Percentiles rank a stretch among this genome's conserved stretches.
These are phyloP conservation scores for Laupala kohalensis DNA, from an alignment of 1,140 invertebrate genomes.

Conservation along the genomic window DNA sequence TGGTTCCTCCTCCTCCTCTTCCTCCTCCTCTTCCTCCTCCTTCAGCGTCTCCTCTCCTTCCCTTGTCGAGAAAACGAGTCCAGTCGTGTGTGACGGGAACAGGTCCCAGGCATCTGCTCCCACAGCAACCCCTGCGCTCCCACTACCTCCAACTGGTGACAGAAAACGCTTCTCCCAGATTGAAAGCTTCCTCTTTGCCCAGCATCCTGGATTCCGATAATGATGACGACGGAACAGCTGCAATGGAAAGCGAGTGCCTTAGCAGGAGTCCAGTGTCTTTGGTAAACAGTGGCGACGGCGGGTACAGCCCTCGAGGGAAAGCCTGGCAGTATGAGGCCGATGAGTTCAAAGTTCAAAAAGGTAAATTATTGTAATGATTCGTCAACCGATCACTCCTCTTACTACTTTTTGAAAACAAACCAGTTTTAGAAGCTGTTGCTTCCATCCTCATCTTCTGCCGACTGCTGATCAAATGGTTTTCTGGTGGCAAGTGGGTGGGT, in stretches of 20 bases:
- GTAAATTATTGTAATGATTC: too few species aligned
- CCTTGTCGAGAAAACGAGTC: not conserved
- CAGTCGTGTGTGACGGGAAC: not conserved
- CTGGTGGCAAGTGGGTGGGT: too few species aligned
- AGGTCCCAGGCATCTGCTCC: not conserved
- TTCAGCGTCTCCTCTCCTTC: not conserved
- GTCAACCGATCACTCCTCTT: too few species aligned
- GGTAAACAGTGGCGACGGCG: constrained; percentile 42
- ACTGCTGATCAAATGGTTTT: too few species aligned
- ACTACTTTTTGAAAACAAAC: too few species aligned
- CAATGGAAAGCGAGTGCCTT: constrained; percentile 11
- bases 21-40: too few species aligned
- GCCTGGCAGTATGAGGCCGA: too few species aligned
- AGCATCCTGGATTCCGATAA: constrained; percentile 64
- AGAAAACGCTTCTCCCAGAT: not conserved
- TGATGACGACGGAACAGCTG: constrained; percentile 34
- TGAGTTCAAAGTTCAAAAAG: too few species aligned
- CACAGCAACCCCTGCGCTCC: too few species aligned
- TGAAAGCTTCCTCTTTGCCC: constrained; percentile 20
- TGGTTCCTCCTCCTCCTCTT: not conserved
- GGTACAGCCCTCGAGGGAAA: too few species aligned
- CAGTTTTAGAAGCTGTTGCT: too few species aligned
- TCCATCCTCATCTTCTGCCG: too few species aligned
- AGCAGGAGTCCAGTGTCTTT: constrained; percentile 44
- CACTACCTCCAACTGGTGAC: constrained; percentile 3